Evolutionary conservation across 2,888 invertebrate genomes (phyloP), one percentile per base, ranked within the genome.

Genomic region (Apamea anceps): DNA sequence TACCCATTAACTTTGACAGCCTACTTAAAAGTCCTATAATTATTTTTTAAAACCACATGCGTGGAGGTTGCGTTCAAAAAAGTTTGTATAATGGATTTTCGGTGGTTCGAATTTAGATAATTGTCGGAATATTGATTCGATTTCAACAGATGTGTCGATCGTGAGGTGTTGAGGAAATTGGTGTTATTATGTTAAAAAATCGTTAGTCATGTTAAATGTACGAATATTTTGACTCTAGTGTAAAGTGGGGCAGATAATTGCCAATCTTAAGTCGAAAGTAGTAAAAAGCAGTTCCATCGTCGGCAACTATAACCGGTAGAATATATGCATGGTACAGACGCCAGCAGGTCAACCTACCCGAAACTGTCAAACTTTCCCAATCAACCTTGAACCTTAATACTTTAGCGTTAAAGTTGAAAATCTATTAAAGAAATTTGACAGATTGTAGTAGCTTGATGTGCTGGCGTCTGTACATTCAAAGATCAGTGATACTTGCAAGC

Each of bases 1-100:
- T 96, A 96, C 94, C 94, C 96, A 96, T 97, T 96, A 97, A 91
- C 86, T 96, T 93, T 96, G 96, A 96, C 96, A 96, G 96, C 92
- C 95, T 95, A 94, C 95, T 96, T 96, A 95, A 93, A 93, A 94
- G 91, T 94, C 93, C 92, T 95, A 93, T 96, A 95, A 96, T 96
- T 96, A 96, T 95, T 94, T 95, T 94, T 91, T 90, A 86, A 60
- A 94, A 93, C 94, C 91, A 92, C 91, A 92, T 93, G 92, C 93
- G 93, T 94, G 93, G 94, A 92, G 92, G 93, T 92, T 87, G 86
- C 84, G 87, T 88, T 92, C 93, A 94, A 94, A 93, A 94, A 92
- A 90, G 90, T 88, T 86, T 88, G 88, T 89, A 87, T 96, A 96
- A 96, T 96, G 95, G 95, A 95, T 96, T 95, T 95, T 92, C 90